Percentiles rank a stretch among this genome's conserved stretches.
Conservation (phyloP, 1,140 invertebrate species). For the Drosophila neocordata region DNA sequence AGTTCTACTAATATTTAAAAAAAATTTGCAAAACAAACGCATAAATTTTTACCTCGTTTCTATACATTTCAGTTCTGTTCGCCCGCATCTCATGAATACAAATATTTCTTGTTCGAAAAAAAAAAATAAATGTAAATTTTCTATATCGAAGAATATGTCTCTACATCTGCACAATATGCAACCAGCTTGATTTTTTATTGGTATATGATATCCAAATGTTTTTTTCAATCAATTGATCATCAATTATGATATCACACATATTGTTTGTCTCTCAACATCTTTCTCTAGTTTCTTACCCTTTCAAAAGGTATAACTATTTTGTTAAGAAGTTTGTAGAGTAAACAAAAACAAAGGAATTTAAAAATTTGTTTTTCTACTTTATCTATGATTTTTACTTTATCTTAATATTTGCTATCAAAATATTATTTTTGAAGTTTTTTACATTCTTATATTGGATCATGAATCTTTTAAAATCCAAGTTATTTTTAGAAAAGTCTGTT, state of each 20-base stretch:
- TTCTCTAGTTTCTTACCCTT: background rate
- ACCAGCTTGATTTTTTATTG: background rate
- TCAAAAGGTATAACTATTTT: background rate
- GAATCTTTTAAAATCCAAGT: no score
- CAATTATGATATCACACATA: constrained; percentile 7
- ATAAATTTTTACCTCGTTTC: constrained; percentile 1
- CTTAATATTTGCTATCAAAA: no score
- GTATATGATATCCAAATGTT: background rate
- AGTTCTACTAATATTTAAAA: background rate
- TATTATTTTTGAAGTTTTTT: no score
- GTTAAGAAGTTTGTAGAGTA: no score
- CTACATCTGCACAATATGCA: background rate
- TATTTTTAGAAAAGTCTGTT: no score
- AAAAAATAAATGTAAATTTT: constrained; percentile 1
- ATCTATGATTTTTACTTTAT: no score
- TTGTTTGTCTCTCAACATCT: background rate
- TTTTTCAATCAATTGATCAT: constrained; percentile 5
- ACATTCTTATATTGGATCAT: no score
- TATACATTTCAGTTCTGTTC: background rate
- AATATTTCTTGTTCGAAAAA: background rate
- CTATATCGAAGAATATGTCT: background rate
- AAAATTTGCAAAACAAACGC: background rate
- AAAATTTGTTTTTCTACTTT: no score
- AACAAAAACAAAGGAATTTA: no score
- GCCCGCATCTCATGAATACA: constrained; percentile 1